Base-by-base conservation (phyloP, 1,140 invertebrate species). In the Venturia canescens region DNA sequence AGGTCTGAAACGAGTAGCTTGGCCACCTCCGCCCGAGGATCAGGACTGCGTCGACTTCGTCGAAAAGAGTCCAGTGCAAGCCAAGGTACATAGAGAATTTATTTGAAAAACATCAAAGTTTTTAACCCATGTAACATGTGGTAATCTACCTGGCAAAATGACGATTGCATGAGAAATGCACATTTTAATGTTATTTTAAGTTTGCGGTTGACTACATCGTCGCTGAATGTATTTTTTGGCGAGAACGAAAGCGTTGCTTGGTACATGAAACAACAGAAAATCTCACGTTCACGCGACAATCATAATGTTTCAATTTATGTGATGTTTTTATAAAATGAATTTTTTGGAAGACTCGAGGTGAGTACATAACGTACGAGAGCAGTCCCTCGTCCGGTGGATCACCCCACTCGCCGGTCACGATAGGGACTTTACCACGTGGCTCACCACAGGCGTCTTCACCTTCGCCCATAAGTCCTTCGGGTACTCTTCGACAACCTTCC, bases 1-100 rank as follows among this genome's bases (percentile, higher is more conserved):
- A 96, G 96, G 95, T 90, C 93, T 95, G 83, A 97, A 96, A 92
- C 94, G 95, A 91, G 95, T 97, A 85, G 95, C 95, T 88, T 97
- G 96, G 96, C 96, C 96, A 79, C 96, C 96, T 87, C 94, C 94
- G 87, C 94, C 94, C 69, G 95, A 96, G 90, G 94, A 93, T 81
- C 89, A 92, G 78, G 90, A 92, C 74, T 84, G 85, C 63, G 89
- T 85, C 57, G 88, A 92, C 78, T 92, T 89, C 81, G 86, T 91
- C 48, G 92, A 95, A 91, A 92, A 93, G 83, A 88, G 87, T 82
- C 90, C 93, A 80, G 90, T 93, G 48, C 91, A 90, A 86, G 87
- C 91, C 76, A 93, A 94, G 92, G 93, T 94, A 91, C 90, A 83
- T 71, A 71, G 34, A 77, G 15, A 60, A 50, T 44, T 57, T n/a